phyloP scores from a whole-genome alignment of 1,140 invertebrate genomes.

The Drosophila ercepeae region DNA sequence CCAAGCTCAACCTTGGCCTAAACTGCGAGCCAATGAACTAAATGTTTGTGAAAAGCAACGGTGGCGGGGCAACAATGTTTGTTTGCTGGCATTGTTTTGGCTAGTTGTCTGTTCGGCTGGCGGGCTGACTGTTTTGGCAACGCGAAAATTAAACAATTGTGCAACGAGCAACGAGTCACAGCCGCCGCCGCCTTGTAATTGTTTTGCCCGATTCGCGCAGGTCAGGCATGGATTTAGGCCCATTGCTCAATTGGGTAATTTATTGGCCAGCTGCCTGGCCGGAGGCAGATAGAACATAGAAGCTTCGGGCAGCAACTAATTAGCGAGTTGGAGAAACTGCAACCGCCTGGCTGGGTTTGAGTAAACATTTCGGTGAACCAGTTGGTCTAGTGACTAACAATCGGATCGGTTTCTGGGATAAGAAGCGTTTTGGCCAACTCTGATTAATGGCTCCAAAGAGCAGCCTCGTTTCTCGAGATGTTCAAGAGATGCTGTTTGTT shows the following conservation, averaged over 20 bases:
- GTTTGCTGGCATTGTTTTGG: constrained; percentile 61
- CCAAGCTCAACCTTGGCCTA: constrained; percentile 75
- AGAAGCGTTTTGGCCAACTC: constrained; percentile 49
- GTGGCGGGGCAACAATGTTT: constrained; percentile 36
- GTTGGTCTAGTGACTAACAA: constrained; percentile 20
- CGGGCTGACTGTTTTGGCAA: constrained; percentile 59
- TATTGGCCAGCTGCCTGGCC: constrained; percentile 45
- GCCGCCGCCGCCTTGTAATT: constrained; percentile 60
- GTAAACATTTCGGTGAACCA: constrained; percentile 33
- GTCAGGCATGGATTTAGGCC: constrained; percentile 26
- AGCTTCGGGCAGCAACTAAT: constrained; percentile 25
- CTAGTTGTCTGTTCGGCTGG: constrained; percentile 4
- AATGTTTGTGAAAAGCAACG: constrained; percentile 77
- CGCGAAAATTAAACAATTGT: constrained; percentile 81
- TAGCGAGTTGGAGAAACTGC: constrained; percentile 22
- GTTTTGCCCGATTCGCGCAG: constrained; percentile 63
- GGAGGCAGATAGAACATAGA: constrained; percentile 34
- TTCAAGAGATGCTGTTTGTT: constrained; percentile 34
- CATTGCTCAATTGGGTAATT: constrained; percentile 34
- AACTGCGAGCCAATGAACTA: constrained; percentile 80
- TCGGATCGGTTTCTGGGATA: constrained; percentile 35
- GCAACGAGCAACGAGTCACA: constrained; percentile 47
- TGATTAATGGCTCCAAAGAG: constrained; percentile 55
- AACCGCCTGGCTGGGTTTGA: constrained; percentile 4
- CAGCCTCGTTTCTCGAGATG: constrained; percentile 36